These are phyloP conservation scores for Tretioscincus oriximinensis DNA, from an alignment of 2,113 vertebrate genomes.

Conservation along the genomic window DNA sequence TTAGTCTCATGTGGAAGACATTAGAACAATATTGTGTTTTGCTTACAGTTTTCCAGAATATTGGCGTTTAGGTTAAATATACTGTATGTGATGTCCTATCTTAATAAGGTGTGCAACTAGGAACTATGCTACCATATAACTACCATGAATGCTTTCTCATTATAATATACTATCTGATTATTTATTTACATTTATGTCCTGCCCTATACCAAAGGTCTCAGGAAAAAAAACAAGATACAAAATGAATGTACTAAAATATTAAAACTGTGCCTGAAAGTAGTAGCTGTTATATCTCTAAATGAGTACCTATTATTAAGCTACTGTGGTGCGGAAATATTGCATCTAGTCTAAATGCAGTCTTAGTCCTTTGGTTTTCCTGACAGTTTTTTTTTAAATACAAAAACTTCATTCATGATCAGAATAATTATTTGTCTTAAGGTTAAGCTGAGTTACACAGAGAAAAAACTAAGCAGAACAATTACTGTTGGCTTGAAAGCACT, in stretches of 20 bases:
- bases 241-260: too few relatives aligned
- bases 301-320: background rate
- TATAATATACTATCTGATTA: background rate
- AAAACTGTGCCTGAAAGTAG: too few relatives aligned
- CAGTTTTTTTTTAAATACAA: too few relatives aligned
- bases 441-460: background rate
- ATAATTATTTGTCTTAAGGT: conserved; percentile 1
- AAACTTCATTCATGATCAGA: conserved; percentile 25
- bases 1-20: too few relatives aligned
- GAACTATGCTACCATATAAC: background rate
- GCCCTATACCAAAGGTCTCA: too few relatives aligned
- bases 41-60: too few relatives aligned
- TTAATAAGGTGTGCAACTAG: background rate
- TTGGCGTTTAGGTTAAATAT: background rate
- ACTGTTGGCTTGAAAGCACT: background rate
- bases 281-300: too few relatives aligned
- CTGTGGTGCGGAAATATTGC: background rate
- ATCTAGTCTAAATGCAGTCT: too few relatives aligned
- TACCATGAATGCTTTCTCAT: background rate
- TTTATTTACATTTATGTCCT: too few relatives aligned
- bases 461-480: background rate
- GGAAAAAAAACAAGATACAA: too few relatives aligned
- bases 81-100: background rate
- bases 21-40: too few relatives aligned
- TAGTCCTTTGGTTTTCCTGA: background rate